Conservation (phyloP, 1,140 invertebrate species). For the Pseudoatta argentina region DNA sequence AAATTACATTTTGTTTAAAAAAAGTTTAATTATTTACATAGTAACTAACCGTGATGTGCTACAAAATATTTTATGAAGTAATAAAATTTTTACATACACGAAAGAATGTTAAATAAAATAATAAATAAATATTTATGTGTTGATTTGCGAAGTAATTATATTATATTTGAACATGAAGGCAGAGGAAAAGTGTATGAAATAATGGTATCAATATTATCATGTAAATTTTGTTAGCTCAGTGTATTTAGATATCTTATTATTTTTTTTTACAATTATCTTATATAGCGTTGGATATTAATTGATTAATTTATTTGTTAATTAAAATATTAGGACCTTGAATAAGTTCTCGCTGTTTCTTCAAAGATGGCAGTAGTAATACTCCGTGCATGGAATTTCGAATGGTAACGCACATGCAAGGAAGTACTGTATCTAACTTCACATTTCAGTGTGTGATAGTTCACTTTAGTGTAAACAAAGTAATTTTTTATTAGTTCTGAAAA, state of each 20-base stretch:
- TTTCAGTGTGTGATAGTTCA: no score
- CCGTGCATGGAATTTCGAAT: no score
- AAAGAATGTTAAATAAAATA: not conserved
- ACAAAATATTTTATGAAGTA: not conserved
- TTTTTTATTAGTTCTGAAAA: no score
- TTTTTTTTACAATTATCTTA: slow-evolving; percentile 11
- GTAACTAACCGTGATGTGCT: not conserved
- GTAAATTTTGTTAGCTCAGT: not conserved
- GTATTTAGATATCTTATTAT: not conserved
- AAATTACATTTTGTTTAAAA: not conserved
- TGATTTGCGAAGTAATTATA: not conserved
- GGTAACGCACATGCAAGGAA: no score
- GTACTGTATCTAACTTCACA: no score
- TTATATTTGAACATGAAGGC: not conserved
- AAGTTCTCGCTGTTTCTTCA: no score
- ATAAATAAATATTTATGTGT: not conserved
- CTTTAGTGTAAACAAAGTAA: no score
- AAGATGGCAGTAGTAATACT: no score
- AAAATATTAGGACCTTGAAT: no score
- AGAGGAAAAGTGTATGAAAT: not conserved
- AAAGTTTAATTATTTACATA: not conserved
- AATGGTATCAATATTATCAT: not conserved
- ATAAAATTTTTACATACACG: not conserved
- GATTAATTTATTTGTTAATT: no score
- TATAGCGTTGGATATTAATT: no score